Conservation (phyloP, 1,140 invertebrate genomes). For the Eriocheir sinensis region DNA sequence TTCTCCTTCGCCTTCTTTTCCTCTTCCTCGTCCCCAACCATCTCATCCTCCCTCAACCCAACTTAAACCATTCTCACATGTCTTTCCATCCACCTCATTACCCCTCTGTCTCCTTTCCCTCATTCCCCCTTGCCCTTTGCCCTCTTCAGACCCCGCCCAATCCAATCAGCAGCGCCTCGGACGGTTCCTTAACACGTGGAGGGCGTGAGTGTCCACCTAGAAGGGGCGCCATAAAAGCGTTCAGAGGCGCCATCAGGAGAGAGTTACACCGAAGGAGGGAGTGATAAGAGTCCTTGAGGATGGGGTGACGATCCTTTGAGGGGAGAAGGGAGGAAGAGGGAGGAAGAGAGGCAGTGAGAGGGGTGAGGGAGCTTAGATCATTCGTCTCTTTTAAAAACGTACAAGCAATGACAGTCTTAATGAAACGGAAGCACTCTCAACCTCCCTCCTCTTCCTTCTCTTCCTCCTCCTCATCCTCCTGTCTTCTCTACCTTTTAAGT, state of each 20-base stretch:
- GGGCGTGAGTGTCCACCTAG: background rate
- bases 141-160: background rate
- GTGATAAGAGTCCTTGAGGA: background rate
- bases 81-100: too few species aligned
- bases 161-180: background rate
- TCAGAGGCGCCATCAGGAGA: background rate
- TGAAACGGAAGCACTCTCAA: background rate
- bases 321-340: background rate
- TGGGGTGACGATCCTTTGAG: too few species aligned
- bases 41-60: background rate
- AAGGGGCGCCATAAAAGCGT: background rate
- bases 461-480: background rate
- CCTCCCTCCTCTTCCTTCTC: background rate
- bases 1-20: background rate
- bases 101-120: background rate
- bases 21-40: background rate
- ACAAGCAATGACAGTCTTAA: background rate
- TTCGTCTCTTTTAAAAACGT: background rate
- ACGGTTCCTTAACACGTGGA: background rate
- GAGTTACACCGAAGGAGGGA: background rate
- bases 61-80: too few species aligned
- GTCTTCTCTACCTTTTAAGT: background rate
- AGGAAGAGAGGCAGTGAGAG: constrained; percentile 11
- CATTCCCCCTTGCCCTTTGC: background rate
- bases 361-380: background rate